A percentile compares a stretch with the other conserved stretches of the same genome.
phyloP scores from a whole-genome alignment of 2,888 invertebrate genomes.

The Monopis laevigella region DNA sequence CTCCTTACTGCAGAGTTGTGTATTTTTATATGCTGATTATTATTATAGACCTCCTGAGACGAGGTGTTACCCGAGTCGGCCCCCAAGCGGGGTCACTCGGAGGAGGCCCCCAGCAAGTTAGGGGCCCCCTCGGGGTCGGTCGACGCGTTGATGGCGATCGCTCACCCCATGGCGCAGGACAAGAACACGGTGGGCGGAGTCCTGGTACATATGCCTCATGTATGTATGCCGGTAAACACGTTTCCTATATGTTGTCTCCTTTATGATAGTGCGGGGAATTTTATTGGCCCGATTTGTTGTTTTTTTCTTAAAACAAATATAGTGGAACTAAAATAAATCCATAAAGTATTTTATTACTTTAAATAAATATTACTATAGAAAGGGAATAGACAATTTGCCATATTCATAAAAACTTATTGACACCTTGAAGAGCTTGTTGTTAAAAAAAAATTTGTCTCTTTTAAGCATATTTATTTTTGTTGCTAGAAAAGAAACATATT shows the following conservation, averaged over 20 bases:
- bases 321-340: too few relatives aligned
- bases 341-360: too few relatives aligned
- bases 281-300: too few relatives aligned
- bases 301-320: too few relatives aligned
- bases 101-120: conserved; percentile 46
- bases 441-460: too few relatives aligned
- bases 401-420: too few relatives aligned
- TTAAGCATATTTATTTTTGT: too few relatives aligned
- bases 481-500: too few relatives aligned
- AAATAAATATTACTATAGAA: too few relatives aligned
- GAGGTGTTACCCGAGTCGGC: conserved; percentile 73
- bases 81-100: conserved; percentile 76
- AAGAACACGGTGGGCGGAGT: conserved; percentile 85
- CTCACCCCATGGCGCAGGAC: conserved; percentile 56
- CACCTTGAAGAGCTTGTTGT: too few relatives aligned
- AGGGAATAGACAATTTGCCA: too few relatives aligned
- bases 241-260: conserved; percentile 39
- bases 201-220: conserved; percentile 92
- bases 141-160: conserved; percentile 36
- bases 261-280: too few relatives aligned
- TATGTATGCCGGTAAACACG: conserved; percentile 54
- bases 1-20: conserved; percentile 72
- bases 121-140: conserved; percentile 30
- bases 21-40: conserved; percentile 22
- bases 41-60: conserved; percentile 68